Evolutionary conservation across 2,797 vertebrate species (phyloP).

Genomic region (Myotis pilosus): DNA sequence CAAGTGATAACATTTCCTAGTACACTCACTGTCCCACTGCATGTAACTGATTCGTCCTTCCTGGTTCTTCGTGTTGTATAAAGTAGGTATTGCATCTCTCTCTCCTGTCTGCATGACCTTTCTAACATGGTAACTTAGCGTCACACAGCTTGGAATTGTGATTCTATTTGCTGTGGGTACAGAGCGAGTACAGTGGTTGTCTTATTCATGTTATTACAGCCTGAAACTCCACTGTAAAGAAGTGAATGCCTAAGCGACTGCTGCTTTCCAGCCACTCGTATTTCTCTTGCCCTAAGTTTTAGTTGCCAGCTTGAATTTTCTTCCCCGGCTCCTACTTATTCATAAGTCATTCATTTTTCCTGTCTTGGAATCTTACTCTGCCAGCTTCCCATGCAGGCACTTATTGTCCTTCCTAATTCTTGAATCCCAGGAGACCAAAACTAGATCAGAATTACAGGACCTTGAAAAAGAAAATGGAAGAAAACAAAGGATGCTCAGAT

Average conservation of each 20-base stretch:
- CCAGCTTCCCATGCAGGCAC: background rate
- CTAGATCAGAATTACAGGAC: background rate
- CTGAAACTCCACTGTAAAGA: background rate
- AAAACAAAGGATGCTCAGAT: background rate
- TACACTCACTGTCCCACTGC: background rate
- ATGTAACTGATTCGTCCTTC: background rate
- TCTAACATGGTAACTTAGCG: background rate
- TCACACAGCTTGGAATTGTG: background rate
- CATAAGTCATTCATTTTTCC: slow-evolving; percentile 1
- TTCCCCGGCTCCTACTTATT: background rate
- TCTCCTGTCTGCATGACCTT: background rate
- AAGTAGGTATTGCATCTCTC: background rate
- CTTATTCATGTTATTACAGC: background rate
- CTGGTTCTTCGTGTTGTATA: background rate
- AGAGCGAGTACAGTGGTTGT: background rate
- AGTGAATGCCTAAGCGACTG: background rate
- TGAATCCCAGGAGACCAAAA: background rate
- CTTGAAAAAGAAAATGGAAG: background rate
- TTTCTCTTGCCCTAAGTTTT: slow-evolving; percentile 2
- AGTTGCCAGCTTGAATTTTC: background rate
- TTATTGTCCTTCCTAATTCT: background rate
- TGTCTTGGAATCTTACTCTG: background rate
- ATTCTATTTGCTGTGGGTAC: background rate
- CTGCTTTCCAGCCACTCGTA: background rate
- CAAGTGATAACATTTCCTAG: background rate